A percentile compares a stretch with the other conserved stretches of the same genome.
phyloP scores from a whole-genome alignment of 2,113 vertebrate genomes.

The Tricholaema leucomelas region DNA sequence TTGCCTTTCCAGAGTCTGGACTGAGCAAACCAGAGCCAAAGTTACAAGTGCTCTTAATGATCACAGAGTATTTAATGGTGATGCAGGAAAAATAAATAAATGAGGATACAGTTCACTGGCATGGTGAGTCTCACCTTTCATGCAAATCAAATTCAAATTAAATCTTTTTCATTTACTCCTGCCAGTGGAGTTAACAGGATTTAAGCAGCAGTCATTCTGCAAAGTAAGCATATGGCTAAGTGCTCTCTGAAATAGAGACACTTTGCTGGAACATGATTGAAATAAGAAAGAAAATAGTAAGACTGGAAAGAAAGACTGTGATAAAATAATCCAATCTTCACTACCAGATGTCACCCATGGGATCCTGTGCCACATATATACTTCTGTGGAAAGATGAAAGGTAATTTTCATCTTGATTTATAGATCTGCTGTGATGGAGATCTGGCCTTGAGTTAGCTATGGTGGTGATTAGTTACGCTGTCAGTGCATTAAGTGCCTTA shows the following conservation, averaged over 20 bases:
- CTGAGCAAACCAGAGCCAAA: neutral
- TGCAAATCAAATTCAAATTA: neutral
- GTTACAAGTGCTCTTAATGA: neutral
- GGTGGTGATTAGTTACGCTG: neutral
- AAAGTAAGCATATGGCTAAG: neutral
- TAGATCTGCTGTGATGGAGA: neutral
- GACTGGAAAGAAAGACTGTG: neutral
- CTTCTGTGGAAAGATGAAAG: neutral
- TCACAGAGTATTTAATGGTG: neutral
- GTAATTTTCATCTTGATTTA: neutral
- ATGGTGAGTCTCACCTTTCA: neutral
- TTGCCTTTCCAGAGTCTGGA: conserved; percentile 17
- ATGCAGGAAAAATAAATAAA: neutral
- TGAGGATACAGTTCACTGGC: neutral
- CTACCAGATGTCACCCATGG: neutral
- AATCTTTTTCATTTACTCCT: neutral
- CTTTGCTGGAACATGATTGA: neutral
- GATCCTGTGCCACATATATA: neutral
- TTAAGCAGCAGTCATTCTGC: neutral
- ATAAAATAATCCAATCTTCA: neutral
- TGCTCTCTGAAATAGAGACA: neutral
- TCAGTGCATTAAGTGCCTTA: neutral
- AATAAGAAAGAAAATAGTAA: neutral
- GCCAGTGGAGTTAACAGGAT: neutral
- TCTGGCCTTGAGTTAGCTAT: neutral